These are phyloP conservation scores for Cololabis saira DNA, from an alignment of 2,113 vertebrate genomes.

Conservation along the genomic window DNA sequence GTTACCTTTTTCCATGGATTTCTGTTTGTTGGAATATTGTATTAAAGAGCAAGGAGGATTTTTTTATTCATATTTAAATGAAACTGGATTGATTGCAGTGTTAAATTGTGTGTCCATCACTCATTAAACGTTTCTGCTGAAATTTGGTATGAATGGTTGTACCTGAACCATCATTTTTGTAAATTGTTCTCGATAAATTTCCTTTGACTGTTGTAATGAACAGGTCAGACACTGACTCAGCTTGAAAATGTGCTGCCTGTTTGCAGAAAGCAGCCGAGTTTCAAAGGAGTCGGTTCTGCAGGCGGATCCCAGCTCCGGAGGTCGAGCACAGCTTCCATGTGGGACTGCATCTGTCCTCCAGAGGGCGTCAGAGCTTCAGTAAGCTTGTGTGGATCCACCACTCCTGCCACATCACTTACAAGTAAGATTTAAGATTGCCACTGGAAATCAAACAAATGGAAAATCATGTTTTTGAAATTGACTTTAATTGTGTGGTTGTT, in stretches of 20 bases:
- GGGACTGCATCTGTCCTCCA: slow-evolving; percentile 91
- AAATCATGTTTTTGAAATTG: neutral
- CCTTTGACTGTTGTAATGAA: neutral
- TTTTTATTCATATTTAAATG: too few species aligned
- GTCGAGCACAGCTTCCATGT: slow-evolving; percentile 95
- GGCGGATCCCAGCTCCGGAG: slow-evolving; percentile 88
- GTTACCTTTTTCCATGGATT: too few species aligned
- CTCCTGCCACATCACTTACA: slow-evolving; percentile 95
- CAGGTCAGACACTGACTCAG: neutral
- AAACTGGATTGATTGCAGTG: neutral
- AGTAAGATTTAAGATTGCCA: slow-evolving; percentile 74
- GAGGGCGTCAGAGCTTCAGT: slow-evolving; percentile 92
- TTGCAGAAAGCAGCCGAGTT: slow-evolving; percentile 89
- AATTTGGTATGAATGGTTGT: too few species aligned
- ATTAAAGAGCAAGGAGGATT: too few species aligned
- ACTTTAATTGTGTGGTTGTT: slow-evolving; percentile 18
- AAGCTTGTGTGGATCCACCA: slow-evolving; percentile 98
- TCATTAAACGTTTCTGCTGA: neutral
- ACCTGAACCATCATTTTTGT: neutral
- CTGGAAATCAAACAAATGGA: neutral
- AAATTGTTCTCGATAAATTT: neutral
- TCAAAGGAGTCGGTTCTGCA: slow-evolving; percentile 91
- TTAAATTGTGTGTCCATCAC: neutral
- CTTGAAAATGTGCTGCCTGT: neutral
- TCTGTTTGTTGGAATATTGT: neutral